phyloP scores from a whole-genome alignment of 2,888 invertebrate genomes.

The Monochamus alternatus region DNA sequence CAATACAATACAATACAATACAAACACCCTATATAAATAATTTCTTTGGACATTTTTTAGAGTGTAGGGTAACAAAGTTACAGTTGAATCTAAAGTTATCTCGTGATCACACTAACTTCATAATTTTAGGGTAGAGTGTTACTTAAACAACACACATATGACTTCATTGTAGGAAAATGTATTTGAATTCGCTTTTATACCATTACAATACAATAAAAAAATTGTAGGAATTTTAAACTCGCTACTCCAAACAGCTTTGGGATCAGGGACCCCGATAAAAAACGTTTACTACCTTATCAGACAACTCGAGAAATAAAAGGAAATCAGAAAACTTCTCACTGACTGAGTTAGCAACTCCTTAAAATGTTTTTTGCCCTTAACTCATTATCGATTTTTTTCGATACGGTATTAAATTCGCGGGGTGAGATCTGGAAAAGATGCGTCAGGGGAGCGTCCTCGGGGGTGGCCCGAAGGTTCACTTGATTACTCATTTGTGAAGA shows the following conservation, averaged over 20 bases:
- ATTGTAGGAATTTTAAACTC: slow-evolving; percentile 21
- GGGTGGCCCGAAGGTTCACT: neutral
- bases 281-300: slow-evolving; percentile 23
- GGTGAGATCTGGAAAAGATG: slow-evolving; percentile 1
- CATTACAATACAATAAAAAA: neutral
- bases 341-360: slow-evolving; percentile 29
- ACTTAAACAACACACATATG: too few species aligned
- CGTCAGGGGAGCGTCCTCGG: neutral
- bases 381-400: slow-evolving; percentile 20
- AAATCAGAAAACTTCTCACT: slow-evolving; percentile 36
- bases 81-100: too few species aligned
- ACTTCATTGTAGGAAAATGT: too few species aligned
- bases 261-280: slow-evolving; percentile 21
- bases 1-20: too few species aligned
- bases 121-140: too few species aligned
- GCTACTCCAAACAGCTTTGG: neutral
- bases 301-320: slow-evolving; percentile 23
- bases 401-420: neutral
- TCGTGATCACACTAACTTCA: too few species aligned
- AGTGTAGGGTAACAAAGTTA: too few species aligned
- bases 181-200: too few species aligned
- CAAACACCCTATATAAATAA: too few species aligned
- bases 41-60: too few species aligned
- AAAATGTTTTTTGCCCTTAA: slow-evolving; percentile 14
- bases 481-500: slow-evolving; percentile 26